Evolutionary conservation across 30 jellyfish, hydroid and myxozoan genomes (phyloP).

Genomic region (Cassiopea andromeda): DNA sequence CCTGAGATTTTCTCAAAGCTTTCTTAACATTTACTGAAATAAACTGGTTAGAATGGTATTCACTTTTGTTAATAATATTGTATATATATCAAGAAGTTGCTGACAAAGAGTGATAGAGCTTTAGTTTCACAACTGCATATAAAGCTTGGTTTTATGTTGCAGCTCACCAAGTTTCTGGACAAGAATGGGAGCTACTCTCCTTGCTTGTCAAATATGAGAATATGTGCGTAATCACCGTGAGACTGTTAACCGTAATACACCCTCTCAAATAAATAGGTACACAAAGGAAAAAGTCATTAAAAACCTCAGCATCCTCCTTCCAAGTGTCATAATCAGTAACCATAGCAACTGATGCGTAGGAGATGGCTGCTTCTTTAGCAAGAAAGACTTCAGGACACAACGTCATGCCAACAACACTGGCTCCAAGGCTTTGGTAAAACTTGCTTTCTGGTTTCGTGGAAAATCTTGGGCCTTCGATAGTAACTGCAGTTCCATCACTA

Average conservation of each 20-base stretch:
- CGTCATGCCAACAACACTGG: conserved; percentile 96
- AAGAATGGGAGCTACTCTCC: no score
- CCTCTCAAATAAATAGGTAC: background rate
- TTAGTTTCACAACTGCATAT: no score
- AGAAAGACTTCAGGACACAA: conserved; percentile 92
- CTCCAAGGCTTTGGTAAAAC: conserved; percentile 86
- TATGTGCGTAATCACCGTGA: no score
- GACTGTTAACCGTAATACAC: background rate
- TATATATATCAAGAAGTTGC: no score
- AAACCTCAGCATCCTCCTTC: conserved; percentile 88
- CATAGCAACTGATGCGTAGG: conserved; percentile 95
- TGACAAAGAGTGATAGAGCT: no score
- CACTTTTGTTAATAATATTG: no score
- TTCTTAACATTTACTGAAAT: no score
- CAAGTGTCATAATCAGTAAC: conserved; percentile 98
- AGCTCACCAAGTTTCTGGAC: no score
- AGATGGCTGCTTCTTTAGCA: conserved; percentile 93
- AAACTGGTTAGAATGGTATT: no score
- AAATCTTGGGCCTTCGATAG: conserved; percentile 98
- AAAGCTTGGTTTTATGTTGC: no score
- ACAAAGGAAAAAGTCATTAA: background rate
- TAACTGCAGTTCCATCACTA: conserved; percentile 85
- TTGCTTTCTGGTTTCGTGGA: conserved; percentile 95
- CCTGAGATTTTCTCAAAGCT: no score
- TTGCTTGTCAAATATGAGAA: no score